Evolutionary conservation across 2,113 vertebrate genomes (phyloP), one percentile per base, ranked within the genome.

Genomic region (Alectura lathami): DNA sequence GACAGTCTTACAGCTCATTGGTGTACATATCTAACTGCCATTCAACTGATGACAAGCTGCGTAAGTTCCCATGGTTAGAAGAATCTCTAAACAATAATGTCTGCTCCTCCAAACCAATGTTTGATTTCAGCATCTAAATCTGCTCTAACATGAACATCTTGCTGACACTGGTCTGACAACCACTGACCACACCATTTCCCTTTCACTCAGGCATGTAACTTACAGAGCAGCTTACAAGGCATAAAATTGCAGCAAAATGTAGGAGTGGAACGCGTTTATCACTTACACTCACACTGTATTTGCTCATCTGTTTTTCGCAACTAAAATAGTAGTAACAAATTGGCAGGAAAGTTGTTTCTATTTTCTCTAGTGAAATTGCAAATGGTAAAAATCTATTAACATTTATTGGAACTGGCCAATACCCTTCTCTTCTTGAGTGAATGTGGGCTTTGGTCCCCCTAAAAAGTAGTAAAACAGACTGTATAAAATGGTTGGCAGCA

Each of bases 401-500:
- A 11, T 91, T 89, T 91, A 84, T 69, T 66, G 77, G 36, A 87
- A 82, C 57, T 76, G 62, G 45, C 62, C 66, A 36, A 89, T 21
- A 26, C 18, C 6, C 3, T 5, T 68, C 30, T 62, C 36, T 70
- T 67, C 51, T 76, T 45, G 29, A 56, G n/a, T 87, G 57, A 89
- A 69, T 68, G 38, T 47, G 40, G 48, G n/a, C 45, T 92, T 87
- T 84, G 59, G 73, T 79, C 22, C 22, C 48, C 7, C 2, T 0
- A 20, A 54, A 91, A 86, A 84, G 74, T 57, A 91, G 80, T 95
- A 82, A 94, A 86, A 8, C 53, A 89, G 86, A 76, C 43, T 64
- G 48, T 73, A 95, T 91, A 80, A 84, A 79, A 83, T 53, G 17
- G 67, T 70, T 94, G 91, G 89, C 87, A 95, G 87, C 16, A 80